Base-by-base conservation (phyloP, 2,797 vertebrate genomes). In the Crax fasciolata region DNA sequence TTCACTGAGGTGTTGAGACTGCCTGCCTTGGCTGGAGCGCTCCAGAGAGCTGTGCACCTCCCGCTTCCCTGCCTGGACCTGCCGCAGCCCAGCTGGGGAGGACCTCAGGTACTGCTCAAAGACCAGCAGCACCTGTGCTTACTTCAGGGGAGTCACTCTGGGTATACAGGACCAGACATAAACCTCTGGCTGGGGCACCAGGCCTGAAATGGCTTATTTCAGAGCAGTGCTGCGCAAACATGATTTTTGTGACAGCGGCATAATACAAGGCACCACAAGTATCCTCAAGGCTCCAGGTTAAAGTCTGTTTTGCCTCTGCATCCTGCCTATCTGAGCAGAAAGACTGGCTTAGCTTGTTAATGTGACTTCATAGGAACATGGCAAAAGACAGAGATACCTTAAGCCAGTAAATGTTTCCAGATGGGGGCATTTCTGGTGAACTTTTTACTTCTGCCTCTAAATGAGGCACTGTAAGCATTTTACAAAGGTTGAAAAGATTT, bases 401-500 rank as follows among this genome's bases (percentile, higher is more conserved):
- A 95, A 87, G 82, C 66, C 83, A 86, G 67, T 98, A 97, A 98
- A 94, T 67, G 85, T 80, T 98, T 98, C 97, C 97, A 98, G 97
- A 98, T 97, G 97, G 96, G 96, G 90, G 86, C 86, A 89, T 95
- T 97, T 96, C 94, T 97, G 80, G 89, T 94, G 93, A 96, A 82
- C 87, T 86, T 97, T 96, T 96, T 94, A 82, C 95, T 96, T 95
- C 68, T 78, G 39, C 81, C 84, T 94, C 79, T 90, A 89, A 93
- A 92, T 93, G 89, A 94, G 85, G 78, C 91, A 94, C 83, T 91
- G 83, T 87, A 94, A 94, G 91, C 63, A 73, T 96, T 97, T 93
- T 89, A 91, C 25, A 90, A 93, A 94, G 89, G 72, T 87, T 10
- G 87, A 43, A 90, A 86, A 95, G 92, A 94, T 93, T 90, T 97